Evolutionary conservation across 1,140 invertebrate species (phyloP), one percentile per base, ranked within the genome.

Genomic region (Drosophila sechellia): DNA sequence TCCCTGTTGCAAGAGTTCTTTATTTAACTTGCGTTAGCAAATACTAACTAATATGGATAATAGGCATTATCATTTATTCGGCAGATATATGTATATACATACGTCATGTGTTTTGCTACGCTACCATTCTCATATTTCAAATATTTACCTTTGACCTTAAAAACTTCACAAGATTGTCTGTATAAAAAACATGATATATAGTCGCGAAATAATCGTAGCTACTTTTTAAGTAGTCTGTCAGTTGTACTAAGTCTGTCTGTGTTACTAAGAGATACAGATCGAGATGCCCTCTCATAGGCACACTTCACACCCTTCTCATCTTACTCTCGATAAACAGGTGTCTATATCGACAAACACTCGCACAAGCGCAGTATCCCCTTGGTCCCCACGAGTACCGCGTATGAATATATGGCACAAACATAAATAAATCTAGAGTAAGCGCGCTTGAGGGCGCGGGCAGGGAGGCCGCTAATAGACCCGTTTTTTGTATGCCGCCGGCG

Each of bases 351-450:
- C 37, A 64, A 49, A 40, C 25, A 48, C 3, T 48, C 46, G 13
- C 6, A 15, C 46, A 13, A 48, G n/a, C 15, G 27, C 64, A 46
- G 43, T 50, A 45, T 66, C 65, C 64, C 64, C 64, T 68, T 65
- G 45, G 46, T 48, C 43, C 42, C 56, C 43, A 58, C 34, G 43
- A 68, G 48, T 68, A 68, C 64, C 60, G 64, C 64, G 60, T 53
- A 65, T 25, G 65, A 68, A 53, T 72, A 50, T 66, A 52, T 63
- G 76, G 55, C 40, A 74, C 66, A 78, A 71, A 84, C 64, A 84
- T 53, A 86, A 77, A 87, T 81, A 85, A 81, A 81, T 81, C 59
- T 65, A 73, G 61, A 64, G 65, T 57, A 73, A 43, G 40, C 39
- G 37, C 40, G 11, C 35, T 27, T n/a, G 25, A 39, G 35, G 22